phyloP scores from a whole-genome alignment of 2,113 vertebrate genomes.

The Ceratotherium simum region DNA sequence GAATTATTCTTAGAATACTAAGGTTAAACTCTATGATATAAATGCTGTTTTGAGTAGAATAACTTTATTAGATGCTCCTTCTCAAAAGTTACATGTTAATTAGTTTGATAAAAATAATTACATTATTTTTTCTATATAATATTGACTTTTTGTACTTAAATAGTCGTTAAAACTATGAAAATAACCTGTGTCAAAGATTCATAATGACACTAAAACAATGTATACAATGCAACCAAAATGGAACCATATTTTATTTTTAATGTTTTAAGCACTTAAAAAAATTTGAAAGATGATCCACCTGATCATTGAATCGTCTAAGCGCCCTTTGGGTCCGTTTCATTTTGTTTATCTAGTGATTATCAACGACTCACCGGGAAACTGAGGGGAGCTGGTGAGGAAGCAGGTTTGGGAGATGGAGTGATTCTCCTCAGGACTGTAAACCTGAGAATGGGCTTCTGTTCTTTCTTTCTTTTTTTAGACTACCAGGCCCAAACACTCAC shows the following conservation, averaged over 20 bases:
- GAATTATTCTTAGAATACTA: slow-evolving; percentile 65
- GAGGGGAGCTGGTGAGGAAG: neutral
- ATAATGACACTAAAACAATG: neutral
- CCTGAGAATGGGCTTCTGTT: neutral
- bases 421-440: neutral
- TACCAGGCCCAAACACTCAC: neutral
- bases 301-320: neutral
- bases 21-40: slow-evolving; percentile 56
- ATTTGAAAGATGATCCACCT: neutral
- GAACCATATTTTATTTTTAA: slow-evolving; percentile 9
- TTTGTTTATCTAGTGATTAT: neutral
- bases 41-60: slow-evolving; percentile 26
- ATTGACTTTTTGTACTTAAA: neutral
- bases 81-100: neutral
- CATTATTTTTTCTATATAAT: neutral
- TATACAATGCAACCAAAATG: neutral
- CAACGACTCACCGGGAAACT: neutral
- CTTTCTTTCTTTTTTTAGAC: neutral
- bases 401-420: neutral
- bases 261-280: neutral
- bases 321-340: neutral
- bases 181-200: neutral
- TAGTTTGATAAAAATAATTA: slow-evolving; percentile 15
- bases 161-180: neutral
- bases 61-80: neutral